Conservation (phyloP, 2,888 invertebrate species). For the Polyploca ridens region DNA sequence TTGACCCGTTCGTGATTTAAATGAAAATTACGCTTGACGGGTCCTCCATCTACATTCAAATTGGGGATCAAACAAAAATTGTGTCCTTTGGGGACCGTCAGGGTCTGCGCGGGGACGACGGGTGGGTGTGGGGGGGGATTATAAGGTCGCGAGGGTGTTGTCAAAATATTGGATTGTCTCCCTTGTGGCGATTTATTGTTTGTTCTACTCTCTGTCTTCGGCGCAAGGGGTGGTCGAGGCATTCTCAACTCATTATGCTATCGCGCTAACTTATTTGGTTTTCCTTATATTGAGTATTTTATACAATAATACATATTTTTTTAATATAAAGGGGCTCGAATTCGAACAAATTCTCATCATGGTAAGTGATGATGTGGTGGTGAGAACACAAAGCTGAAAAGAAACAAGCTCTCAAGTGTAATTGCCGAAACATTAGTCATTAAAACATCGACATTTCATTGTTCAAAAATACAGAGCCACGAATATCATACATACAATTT, state of each 20-base stretch:
- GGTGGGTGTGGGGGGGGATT: constrained; percentile 6
- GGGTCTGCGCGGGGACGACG: neutral
- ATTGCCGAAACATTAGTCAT: too few species aligned
- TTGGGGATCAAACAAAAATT: constrained; percentile 64
- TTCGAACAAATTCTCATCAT: too few species aligned
- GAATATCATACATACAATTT: too few species aligned
- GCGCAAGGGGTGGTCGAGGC: constrained; percentile 20
- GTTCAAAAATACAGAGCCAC: too few species aligned
- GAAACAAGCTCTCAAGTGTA: too few species aligned
- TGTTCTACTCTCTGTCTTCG: constrained; percentile 15
- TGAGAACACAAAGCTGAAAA: too few species aligned
- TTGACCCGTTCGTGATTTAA: constrained; percentile 46
- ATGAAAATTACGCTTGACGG: constrained; percentile 52
- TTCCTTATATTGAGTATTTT: neutral
- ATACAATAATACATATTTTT: neutral
- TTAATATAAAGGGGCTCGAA: too few species aligned
- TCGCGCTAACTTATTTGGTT: neutral
- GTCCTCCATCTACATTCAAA: constrained; percentile 59
- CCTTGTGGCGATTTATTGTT: constrained; percentile 42
- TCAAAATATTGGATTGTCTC: constrained; percentile 28
- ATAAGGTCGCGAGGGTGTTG: constrained; percentile 12
- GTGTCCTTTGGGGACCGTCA: constrained; percentile 27
- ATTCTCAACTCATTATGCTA: constrained; percentile 19
- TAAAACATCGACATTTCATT: too few species aligned
- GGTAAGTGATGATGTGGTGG: too few species aligned